Conservation (phyloP, 2,113 vertebrate species). For the Pycnonotus jocosus region DNA sequence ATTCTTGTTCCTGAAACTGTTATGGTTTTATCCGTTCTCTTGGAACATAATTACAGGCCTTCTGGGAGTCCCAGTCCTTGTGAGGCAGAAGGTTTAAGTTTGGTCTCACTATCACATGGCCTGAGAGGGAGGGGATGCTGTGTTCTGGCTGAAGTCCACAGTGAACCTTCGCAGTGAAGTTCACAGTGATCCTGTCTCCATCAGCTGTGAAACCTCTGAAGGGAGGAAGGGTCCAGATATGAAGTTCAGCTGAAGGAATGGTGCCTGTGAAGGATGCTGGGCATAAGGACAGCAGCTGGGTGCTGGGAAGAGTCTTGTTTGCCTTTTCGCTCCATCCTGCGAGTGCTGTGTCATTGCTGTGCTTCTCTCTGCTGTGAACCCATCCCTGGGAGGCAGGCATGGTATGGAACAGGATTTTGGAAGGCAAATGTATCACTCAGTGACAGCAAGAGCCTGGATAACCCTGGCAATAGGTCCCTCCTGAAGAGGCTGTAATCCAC, state of each 20-base stretch:
- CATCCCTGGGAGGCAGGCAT: not conserved
- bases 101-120: not conserved
- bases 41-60: not conserved
- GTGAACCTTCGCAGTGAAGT: not conserved
- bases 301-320: not conserved
- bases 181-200: not conserved
- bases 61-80: not conserved
- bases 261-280: not conserved
- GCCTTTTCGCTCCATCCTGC: not conserved
- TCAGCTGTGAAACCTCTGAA: not conserved
- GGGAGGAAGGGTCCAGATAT: not conserved
- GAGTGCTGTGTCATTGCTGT: not conserved
- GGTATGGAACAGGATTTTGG: not conserved
- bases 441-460: not conserved
- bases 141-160: not conserved
- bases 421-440: fast-evolving
- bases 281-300: not conserved
- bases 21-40: not conserved
- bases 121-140: not conserved
- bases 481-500: not conserved
- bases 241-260: not conserved
- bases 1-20: not conserved
- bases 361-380: not conserved
- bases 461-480: not conserved
- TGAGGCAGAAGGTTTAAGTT: not conserved